phyloP scores from a whole-genome alignment of 2,797 vertebrate genomes.

The Hemitrygon akajei region DNA sequence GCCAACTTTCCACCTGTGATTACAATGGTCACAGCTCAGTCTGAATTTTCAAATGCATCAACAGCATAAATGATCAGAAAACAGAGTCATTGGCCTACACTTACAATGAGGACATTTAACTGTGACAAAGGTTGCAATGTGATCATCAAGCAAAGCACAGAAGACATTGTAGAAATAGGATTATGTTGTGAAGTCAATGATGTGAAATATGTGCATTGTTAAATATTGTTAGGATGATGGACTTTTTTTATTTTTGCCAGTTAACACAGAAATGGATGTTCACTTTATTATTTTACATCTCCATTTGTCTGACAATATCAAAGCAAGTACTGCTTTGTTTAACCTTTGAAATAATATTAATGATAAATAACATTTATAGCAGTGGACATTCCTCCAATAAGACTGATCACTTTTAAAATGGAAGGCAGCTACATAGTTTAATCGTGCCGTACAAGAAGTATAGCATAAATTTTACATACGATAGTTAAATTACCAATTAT shows the following conservation, averaged over 20 bases:
- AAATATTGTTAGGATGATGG: not conserved
- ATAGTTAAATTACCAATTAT: not conserved
- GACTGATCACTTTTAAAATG: not conserved
- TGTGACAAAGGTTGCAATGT: conserved; percentile 2
- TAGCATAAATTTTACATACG: not conserved
- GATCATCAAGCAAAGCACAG: not conserved
- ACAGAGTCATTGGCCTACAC: not conserved
- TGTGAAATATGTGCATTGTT: not conserved
- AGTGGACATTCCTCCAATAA: not conserved
- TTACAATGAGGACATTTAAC: not conserved
- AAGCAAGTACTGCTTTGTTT: not conserved
- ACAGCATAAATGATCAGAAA: not conserved
- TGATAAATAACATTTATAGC: not conserved
- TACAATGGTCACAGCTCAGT: not conserved
- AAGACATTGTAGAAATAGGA: not conserved
- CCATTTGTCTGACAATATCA: not conserved
- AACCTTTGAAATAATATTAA: not conserved
- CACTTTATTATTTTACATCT: not conserved
- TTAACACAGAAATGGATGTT: not conserved
- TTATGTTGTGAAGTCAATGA: not conserved
- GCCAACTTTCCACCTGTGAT: not conserved
- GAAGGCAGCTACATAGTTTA: not conserved
- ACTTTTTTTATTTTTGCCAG: not conserved
- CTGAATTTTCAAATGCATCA: not conserved
- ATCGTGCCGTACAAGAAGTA: not conserved